Conservation (phyloP, 2,113 vertebrate genomes). For the Thunnus maccoyii region DNA sequence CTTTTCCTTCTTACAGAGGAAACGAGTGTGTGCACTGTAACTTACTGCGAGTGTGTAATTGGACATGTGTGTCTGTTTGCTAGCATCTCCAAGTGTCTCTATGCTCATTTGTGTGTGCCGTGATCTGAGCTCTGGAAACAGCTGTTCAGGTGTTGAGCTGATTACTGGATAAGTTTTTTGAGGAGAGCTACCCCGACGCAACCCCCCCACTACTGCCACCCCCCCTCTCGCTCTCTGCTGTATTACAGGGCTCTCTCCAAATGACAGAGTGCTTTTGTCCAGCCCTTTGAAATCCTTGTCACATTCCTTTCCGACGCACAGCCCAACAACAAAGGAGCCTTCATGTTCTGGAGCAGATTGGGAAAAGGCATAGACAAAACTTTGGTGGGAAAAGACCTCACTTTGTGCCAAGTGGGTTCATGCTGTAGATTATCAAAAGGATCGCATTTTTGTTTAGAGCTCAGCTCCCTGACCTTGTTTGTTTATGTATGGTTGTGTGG, state of each 20-base stretch:
- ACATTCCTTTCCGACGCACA: constrained; percentile 86
- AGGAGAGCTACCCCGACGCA: constrained; percentile 17
- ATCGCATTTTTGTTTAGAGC: constrained; percentile 53
- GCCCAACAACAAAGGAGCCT: constrained; percentile 86
- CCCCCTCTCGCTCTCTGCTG: constrained; percentile 56
- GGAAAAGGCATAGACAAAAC: constrained; percentile 79
- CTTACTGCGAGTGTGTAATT: neutral
- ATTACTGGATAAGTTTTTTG: constrained; percentile 74
- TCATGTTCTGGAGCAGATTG: constrained; percentile 80
- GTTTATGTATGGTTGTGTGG: constrained; percentile 71
- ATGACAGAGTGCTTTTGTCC: constrained; percentile 88
- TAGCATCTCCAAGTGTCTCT: constrained; percentile 32
- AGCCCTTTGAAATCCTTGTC: constrained; percentile 83
- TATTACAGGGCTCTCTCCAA: constrained; percentile 85
- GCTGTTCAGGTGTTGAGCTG: constrained; percentile 83
- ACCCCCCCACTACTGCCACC: neutral
- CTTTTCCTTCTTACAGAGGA: neutral
- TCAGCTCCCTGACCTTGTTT: constrained; percentile 70
- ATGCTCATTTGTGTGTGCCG: constrained; percentile 17
- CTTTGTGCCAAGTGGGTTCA: constrained; percentile 73
- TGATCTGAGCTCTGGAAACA: constrained; percentile 70
- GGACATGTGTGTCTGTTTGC: neutral
- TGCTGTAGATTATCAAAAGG: constrained; percentile 64
- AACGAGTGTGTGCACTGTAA: neutral
- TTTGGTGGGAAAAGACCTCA: constrained; percentile 69